phyloP scores from a whole-genome alignment of 2,113 vertebrate genomes.

The Anseranas semipalmata region DNA sequence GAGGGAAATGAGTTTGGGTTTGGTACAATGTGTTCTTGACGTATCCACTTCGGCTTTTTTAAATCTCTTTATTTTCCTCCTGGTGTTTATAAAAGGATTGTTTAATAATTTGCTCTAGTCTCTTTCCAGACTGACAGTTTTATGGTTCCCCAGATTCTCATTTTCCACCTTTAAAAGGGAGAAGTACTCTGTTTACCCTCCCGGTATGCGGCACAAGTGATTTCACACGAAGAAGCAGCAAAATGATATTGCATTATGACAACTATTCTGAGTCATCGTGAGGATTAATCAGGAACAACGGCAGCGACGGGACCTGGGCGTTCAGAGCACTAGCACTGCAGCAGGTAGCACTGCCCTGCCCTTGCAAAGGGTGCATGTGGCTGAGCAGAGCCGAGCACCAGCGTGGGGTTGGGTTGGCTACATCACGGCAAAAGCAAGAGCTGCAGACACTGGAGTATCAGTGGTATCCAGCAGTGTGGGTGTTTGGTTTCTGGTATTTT shows the following conservation, averaged over 20 bases:
- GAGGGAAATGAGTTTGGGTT: slow-evolving; percentile 24
- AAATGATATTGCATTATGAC: slow-evolving; percentile 6
- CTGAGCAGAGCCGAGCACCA: neutral
- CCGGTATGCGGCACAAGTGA: neutral
- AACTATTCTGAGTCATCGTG: neutral
- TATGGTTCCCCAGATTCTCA: slow-evolving; percentile 7
- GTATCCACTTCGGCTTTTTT: neutral
- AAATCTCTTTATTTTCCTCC: slow-evolving; percentile 5
- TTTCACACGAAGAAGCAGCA: neutral
- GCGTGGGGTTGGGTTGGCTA: neutral
- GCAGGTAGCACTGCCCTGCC: neutral
- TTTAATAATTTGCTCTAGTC: slow-evolving; percentile 4
- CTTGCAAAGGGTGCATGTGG: neutral
- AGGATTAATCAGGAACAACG: neutral
- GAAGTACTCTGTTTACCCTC: slow-evolving; percentile 10
- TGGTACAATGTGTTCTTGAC: slow-evolving; percentile 8
- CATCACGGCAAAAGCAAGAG: neutral
- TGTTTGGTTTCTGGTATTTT: neutral
- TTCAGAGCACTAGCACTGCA: neutral
- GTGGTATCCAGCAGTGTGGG: neutral
- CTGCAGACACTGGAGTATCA: neutral
- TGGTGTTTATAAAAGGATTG: slow-evolving; percentile 22
- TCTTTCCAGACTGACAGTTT: neutral
- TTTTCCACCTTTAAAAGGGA: slow-evolving; percentile 11
- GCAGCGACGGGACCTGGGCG: neutral